Conservation (phyloP, 2,888 invertebrate genomes). For the Chrysomela aeneicollis region DNA sequence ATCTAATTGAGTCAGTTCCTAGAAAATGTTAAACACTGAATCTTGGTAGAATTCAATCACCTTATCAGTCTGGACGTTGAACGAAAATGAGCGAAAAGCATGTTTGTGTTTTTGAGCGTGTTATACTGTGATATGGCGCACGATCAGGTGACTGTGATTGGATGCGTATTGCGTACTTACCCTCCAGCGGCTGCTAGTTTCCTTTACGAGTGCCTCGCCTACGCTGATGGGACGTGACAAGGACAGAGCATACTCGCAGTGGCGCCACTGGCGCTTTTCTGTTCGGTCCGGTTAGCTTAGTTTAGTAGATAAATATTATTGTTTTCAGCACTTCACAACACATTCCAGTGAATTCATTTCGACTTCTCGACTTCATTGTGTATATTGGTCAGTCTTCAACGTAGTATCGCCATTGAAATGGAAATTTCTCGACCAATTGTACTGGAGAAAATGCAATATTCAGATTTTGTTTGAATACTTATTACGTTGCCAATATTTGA, state of each 20-base stretch:
- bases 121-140: conserved; percentile 63
- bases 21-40: too few relatives aligned
- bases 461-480: too few relatives aligned
- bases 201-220: conserved; percentile 62
- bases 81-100: conserved; percentile 43
- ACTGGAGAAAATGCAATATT: too few relatives aligned
- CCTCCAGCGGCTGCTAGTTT: conserved; percentile 61
- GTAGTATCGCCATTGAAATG: too few relatives aligned
- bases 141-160: conserved; percentile 62
- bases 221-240: conserved; percentile 60
- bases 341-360: background rate
- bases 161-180: conserved; percentile 61
- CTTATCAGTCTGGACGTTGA: conserved; percentile 24
- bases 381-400: too few relatives aligned
- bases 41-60: too few relatives aligned
- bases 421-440: too few relatives aligned
- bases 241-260: conserved; percentile 56
- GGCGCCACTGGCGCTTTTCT: conserved; percentile 46
- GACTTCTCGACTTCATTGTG: background rate
- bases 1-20: too few relatives aligned
- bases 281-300: conserved; percentile 56
- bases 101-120: conserved; percentile 57
- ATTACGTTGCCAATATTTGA: too few relatives aligned
- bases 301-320: conserved; percentile 54
- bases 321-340: conserved; percentile 36